These are phyloP conservation scores for Yponomeuta malinellus DNA, from an alignment of 2,888 invertebrate genomes.

Conservation along the genomic window DNA sequence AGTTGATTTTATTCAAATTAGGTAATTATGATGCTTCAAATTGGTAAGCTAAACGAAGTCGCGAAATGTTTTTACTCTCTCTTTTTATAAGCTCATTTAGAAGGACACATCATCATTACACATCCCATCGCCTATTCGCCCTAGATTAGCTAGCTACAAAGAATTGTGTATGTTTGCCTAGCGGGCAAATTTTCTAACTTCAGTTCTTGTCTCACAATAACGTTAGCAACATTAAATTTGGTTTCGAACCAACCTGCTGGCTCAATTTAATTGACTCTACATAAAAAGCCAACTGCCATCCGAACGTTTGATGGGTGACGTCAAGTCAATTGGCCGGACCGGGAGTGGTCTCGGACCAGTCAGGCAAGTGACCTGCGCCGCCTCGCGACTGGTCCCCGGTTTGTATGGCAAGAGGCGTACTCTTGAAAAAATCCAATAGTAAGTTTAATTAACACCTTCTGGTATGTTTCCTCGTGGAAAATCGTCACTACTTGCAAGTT, in stretches of 20 bases:
- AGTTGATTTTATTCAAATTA: neutral
- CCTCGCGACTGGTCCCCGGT: neutral
- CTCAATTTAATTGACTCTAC: neutral
- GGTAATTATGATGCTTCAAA: neutral
- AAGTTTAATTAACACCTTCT: neutral
- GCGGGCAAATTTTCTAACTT: no score
- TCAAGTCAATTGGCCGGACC: neutral
- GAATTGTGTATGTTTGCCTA: no score
- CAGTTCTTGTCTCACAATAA: no score
- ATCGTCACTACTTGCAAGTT: no score
- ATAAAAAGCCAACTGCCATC: neutral
- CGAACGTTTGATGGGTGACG: neutral
- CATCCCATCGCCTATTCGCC: no score
- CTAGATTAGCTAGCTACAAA: no score
- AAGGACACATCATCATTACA: no score
- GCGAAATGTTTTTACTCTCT: neutral
- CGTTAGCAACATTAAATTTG: no score
- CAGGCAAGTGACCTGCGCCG: slow-evolving; percentile 13
- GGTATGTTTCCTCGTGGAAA: neutral
- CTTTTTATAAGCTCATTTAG: no score
- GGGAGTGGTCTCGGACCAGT: slow-evolving; percentile 8
- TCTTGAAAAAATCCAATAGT: neutral
- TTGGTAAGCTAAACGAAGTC: neutral
- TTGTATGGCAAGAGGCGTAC: neutral
- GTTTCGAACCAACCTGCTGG: no score